phyloP scores from a whole-genome alignment of 2,888 invertebrate species.

The Ormyrus pomaceus region DNA sequence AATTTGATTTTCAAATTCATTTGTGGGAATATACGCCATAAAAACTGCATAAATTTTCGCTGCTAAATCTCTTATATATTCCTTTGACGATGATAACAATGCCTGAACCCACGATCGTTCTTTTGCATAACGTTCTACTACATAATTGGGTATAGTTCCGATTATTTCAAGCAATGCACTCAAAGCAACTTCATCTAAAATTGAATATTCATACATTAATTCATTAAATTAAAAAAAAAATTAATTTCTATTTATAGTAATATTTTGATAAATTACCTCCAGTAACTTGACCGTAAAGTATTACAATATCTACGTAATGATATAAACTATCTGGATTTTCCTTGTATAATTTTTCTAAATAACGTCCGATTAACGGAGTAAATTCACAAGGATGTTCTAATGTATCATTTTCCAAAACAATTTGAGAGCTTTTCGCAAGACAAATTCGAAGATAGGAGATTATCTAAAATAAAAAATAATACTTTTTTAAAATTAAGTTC shows the following conservation, averaged over 20 bases:
- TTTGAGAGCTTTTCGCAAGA: constrained; percentile 81
- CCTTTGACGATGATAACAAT: constrained; percentile 83
- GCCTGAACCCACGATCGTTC: constrained; percentile 82
- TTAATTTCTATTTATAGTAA: background rate
- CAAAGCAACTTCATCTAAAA: constrained; percentile 80
- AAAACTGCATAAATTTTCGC: constrained; percentile 87
- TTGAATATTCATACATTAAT: background rate
- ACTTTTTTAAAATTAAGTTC: background rate
- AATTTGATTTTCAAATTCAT: constrained; percentile 79
- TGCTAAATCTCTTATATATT: constrained; percentile 85
- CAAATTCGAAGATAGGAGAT: constrained; percentile 89
- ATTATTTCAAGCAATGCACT: constrained; percentile 89
- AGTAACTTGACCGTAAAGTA: constrained; percentile 81
- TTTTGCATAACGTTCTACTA: constrained; percentile 81
- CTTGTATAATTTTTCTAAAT: constrained; percentile 79
- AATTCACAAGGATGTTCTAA: constrained; percentile 80
- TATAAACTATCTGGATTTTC: constrained; percentile 80
- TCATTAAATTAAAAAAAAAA: background rate
- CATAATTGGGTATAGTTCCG: constrained; percentile 86
- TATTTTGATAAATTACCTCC: constrained; percentile 77
- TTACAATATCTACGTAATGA: constrained; percentile 83
- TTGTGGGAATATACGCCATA: constrained; percentile 78
- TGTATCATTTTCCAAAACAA: constrained; percentile 75
- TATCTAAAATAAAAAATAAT: constrained; percentile 77
- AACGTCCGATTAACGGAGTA: constrained; percentile 82